A percentile compares a stretch with the other conserved stretches of the same genome.
phyloP scores from a whole-genome alignment of 1,140 invertebrate species.

The Trigoniulus corallinus region DNA sequence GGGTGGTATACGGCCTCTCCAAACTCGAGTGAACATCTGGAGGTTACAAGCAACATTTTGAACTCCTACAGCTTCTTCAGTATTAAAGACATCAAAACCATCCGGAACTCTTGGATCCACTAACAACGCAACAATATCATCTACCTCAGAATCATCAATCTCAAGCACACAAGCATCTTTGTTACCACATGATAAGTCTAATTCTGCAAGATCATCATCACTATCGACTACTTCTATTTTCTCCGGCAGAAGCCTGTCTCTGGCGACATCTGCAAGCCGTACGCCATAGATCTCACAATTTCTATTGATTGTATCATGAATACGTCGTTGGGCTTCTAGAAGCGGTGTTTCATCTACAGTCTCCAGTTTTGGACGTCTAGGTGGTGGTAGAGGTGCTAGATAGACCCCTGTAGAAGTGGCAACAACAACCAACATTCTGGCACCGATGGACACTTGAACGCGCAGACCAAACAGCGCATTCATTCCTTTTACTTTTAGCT shows the following conservation, averaged over 20 bases:
- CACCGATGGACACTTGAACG: slow-evolving; percentile 71
- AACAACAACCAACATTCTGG: slow-evolving; percentile 65
- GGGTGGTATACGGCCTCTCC: slow-evolving; percentile 45
- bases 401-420: slow-evolving; percentile 74
- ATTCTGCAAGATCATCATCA: slow-evolving; percentile 37
- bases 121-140: slow-evolving; percentile 56
- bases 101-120: slow-evolving; percentile 58
- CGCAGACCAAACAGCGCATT: slow-evolving; percentile 76
- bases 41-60: slow-evolving; percentile 46
- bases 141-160: slow-evolving; percentile 73
- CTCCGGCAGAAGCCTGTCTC: not conserved
- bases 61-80: slow-evolving; percentile 56
- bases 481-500: slow-evolving; percentile 81
- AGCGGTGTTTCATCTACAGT: slow-evolving; percentile 10
- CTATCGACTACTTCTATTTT: slow-evolving; percentile 40
- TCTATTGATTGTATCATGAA: slow-evolving; percentile 14
- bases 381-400: slow-evolving; percentile 48
- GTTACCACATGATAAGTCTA: slow-evolving; percentile 57
- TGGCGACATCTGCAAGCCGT: not conserved
- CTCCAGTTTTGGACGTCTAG: slow-evolving; percentile 37
- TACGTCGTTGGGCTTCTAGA: slow-evolving; percentile 15
- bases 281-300: slow-evolving; percentile 17
- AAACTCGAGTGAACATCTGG: slow-evolving; percentile 75
- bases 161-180: slow-evolving; percentile 71
- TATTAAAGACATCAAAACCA: slow-evolving; percentile 70